Percentiles rank a stretch among this genome's conserved stretches.
Conservation (phyloP, 2,888 invertebrate genomes). For the Tipula unca region DNA sequence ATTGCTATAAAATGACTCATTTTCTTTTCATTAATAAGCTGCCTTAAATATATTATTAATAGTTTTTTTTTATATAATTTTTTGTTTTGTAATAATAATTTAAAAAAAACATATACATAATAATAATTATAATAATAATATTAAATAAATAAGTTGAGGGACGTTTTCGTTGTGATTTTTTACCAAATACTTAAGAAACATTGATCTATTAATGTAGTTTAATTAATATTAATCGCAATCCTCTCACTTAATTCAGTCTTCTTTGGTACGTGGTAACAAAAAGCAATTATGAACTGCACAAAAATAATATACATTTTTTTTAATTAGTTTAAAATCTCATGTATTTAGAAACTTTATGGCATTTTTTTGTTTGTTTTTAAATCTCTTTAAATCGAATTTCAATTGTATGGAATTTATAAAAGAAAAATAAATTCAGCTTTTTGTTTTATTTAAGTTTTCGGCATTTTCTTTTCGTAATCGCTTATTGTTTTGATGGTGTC, state of each 20-base stretch:
- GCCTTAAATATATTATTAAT: conserved; percentile 8
- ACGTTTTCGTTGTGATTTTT: conserved; percentile 14
- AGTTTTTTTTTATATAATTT: not conserved
- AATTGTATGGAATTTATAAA: not conserved
- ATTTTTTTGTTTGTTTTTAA: not conserved
- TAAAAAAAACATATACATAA: conserved; percentile 14
- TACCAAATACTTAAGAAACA: not conserved
- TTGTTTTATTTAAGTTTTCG: conserved; percentile 17
- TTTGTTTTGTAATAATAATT: conserved; percentile 14
- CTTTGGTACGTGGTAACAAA: conserved; percentile 29
- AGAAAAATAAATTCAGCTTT: conserved; percentile 23
- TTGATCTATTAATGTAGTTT: not conserved
- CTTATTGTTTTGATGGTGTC: conserved; percentile 38
- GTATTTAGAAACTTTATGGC: not conserved
- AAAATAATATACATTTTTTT: conserved; percentile 15
- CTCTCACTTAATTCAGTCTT: conserved; percentile 27
- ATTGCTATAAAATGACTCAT: conserved; percentile 8
- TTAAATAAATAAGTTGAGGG: conserved; percentile 14
- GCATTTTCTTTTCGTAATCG: conserved; percentile 31
- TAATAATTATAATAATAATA: not conserved
- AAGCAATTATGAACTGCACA: conserved; percentile 20
- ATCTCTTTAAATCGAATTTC: not conserved
- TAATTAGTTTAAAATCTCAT: not conserved
- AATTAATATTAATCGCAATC: not conserved
- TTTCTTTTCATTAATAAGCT: not conserved